A percentile compares a stretch with the other conserved stretches of the same genome.
Conservation (phyloP, 2,888 invertebrate genomes). For the Formica aserva region DNA sequence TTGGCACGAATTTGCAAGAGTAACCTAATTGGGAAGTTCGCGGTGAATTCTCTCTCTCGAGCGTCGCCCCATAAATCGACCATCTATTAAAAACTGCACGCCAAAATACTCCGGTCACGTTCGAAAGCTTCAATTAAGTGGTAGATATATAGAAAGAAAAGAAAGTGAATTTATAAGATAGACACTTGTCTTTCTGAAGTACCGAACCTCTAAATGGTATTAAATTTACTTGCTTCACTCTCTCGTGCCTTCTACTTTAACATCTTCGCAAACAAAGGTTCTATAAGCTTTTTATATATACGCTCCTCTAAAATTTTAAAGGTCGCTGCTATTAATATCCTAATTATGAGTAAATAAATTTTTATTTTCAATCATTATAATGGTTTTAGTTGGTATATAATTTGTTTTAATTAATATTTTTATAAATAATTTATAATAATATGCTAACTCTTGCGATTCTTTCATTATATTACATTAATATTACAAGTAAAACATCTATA, state of each 20-base stretch:
- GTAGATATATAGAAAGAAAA: background rate
- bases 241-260: background rate
- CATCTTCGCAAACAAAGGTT: background rate
- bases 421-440: background rate
- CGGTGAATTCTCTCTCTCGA: background rate
- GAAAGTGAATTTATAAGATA: background rate
- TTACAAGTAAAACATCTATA: background rate
- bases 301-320: background rate
- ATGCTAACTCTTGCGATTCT: background rate
- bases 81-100: constrained; percentile 40
- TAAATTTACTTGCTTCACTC: background rate
- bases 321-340: background rate
- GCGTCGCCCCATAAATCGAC: constrained; percentile 16
- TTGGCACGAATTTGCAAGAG: background rate
- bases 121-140: constrained; percentile 23
- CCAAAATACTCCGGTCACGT: constrained; percentile 33
- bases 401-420: background rate
- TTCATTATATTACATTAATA: background rate
- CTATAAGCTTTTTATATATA: background rate
- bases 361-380: background rate
- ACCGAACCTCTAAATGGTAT: constrained; percentile 2
- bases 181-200: background rate
- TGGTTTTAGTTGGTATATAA: background rate
- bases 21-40: constrained; percentile 30
- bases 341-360: background rate